phyloP scores from a whole-genome alignment of 1,140 invertebrate genomes.

The Heliconius congener region DNA sequence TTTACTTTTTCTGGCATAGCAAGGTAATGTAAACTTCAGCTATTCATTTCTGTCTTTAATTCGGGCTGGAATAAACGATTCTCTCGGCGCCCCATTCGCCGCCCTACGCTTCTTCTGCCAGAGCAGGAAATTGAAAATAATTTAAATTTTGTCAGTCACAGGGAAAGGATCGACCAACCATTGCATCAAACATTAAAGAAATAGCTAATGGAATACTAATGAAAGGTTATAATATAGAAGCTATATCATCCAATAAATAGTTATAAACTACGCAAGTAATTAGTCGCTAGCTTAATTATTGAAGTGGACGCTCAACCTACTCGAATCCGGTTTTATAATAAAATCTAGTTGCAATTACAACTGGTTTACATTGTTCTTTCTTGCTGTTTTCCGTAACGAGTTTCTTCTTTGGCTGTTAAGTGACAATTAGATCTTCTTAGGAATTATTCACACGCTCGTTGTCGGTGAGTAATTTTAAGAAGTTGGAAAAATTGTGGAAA shows the following conservation, averaged over 20 bases:
- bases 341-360: slow-evolving; percentile 25
- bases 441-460: slow-evolving; percentile 33
- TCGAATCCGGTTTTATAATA: slow-evolving; percentile 30
- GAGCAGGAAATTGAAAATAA: too few species aligned
- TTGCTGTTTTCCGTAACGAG: slow-evolving; percentile 32
- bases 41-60: too few species aligned
- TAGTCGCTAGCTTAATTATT: not conserved
- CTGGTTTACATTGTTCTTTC: slow-evolving; percentile 36
- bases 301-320: not conserved
- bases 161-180: too few species aligned
- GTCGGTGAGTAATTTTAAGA: slow-evolving; percentile 28
- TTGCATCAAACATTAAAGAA: too few species aligned
- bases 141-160: too few species aligned
- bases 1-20: too few species aligned
- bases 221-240: not conserved
- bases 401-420: slow-evolving; percentile 33
- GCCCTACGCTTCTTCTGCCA: too few species aligned
- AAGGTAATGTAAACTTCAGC: too few species aligned
- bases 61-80: too few species aligned
- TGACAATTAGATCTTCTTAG: slow-evolving; percentile 16
- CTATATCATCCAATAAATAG: not conserved
- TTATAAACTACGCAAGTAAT: not conserved
- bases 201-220: not conserved
- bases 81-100: too few species aligned
- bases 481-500: slow-evolving; percentile 20